Conservation (phyloP, 2,113 vertebrate species). For the Xenopus laevis region DNA sequence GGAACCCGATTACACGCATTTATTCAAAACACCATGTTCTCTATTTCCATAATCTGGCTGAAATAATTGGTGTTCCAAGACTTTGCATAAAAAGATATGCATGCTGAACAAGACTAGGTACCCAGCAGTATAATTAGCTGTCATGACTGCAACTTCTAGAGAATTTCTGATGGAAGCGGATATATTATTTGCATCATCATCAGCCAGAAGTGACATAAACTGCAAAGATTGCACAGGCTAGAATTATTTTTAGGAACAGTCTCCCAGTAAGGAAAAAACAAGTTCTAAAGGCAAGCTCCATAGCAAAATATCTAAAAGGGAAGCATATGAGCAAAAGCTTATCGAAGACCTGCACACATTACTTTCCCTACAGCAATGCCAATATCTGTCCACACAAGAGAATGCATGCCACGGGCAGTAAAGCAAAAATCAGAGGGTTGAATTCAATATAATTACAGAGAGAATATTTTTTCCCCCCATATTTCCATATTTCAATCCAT, state of each 20-base stretch:
- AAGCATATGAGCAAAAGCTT: not conserved
- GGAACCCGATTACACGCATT: conserved; percentile 17
- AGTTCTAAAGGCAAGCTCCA: not conserved
- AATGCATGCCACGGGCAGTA: no score
- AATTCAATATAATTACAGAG: no score
- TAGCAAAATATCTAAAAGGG: not conserved
- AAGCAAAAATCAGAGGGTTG: no score
- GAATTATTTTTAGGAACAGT: not conserved
- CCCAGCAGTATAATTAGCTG: conserved; percentile 26
- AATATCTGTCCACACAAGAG: no score
- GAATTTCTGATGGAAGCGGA: not conserved
- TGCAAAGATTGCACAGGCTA: not conserved
- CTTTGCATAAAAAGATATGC: conserved; percentile 17
- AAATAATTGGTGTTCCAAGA: conserved; percentile 21
- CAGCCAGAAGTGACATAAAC: conserved; percentile 5
- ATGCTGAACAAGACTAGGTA: conserved; percentile 4
- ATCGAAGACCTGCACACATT: no score
- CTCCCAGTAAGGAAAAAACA: not conserved
- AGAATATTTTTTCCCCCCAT: no score
- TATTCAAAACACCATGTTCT: conserved; percentile 13
- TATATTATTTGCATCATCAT: conserved; percentile 13
- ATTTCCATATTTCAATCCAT: no score
- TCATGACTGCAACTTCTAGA: conserved; percentile 13
- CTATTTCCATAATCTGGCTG: conserved; percentile 11
- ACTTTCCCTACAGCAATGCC: no score